A percentile compares a stretch with the other conserved stretches of the same genome.
phyloP scores from a whole-genome alignment of 2,797 vertebrate species.

The Intellagama lesueurii region DNA sequence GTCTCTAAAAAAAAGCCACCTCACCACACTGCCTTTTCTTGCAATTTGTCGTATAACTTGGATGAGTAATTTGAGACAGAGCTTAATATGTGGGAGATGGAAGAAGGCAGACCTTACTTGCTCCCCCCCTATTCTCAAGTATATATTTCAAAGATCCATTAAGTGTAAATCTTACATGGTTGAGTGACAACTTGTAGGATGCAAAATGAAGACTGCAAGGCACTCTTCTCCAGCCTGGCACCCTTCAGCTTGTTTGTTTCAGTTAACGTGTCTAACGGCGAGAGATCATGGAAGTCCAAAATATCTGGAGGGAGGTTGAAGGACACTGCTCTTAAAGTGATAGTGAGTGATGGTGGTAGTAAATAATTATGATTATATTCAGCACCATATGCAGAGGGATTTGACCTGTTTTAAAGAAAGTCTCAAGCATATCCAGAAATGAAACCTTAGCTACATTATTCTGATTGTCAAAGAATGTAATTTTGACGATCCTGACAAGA shows the following conservation, averaged over 20 bases:
- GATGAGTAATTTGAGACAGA: too few relatives aligned
- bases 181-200: not conserved
- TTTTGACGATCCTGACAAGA: constrained; percentile 5
- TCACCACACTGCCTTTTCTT: too few relatives aligned
- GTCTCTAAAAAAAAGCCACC: too few relatives aligned
- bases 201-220: not conserved
- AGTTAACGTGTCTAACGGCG: not conserved
- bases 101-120: too few relatives aligned
- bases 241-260: not conserved
- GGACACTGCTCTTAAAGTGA: too few relatives aligned
- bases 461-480: accelerated
- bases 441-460: not conserved
- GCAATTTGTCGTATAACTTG: too few relatives aligned
- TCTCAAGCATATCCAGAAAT: not conserved
- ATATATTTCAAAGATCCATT: too few relatives aligned
- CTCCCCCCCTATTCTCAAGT: too few relatives aligned
- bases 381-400: not conserved
- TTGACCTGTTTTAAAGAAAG: not conserved
- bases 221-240: not conserved
- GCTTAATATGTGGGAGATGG: too few relatives aligned
- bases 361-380: not conserved
- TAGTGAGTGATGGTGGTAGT: too few relatives aligned
- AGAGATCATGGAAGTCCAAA: not conserved
- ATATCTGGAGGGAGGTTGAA: too few relatives aligned
- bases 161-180: too few relatives aligned